Percentiles rank a stretch among this genome's conserved stretches.
These are phyloP conservation scores for Eulemur mongoz DNA, from an alignment of 2,797 vertebrate genomes.

Conservation along the genomic window DNA sequence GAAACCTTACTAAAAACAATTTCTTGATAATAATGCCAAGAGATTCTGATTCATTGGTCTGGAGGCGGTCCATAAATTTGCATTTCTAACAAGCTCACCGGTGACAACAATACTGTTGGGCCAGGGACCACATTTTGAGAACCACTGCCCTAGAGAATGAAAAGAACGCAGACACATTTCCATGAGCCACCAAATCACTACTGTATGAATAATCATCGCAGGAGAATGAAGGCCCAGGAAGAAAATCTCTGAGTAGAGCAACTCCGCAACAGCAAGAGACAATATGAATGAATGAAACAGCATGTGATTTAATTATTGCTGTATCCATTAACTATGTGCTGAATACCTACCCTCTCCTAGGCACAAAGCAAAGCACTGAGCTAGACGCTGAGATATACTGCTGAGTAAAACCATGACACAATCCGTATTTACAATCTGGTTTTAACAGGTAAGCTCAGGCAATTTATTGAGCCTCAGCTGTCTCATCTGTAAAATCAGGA, in stretches of 20 bases:
- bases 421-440: not conserved
- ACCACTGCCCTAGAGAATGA: not conserved
- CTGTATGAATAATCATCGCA: not conserved
- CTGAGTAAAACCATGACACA: not conserved
- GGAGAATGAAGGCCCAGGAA: not conserved
- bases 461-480: not conserved
- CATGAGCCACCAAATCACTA: not conserved
- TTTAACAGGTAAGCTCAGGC: not conserved
- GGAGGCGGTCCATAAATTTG: not conserved
- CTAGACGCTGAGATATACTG: not conserved
- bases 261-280: not conserved
- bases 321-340: not conserved
- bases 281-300: not conserved
- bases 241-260: not conserved
- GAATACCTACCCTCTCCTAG: not conserved
- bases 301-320: conserved; percentile 1
- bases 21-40: not conserved
- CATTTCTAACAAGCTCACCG: not conserved
- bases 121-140: not conserved
- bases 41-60: not conserved
- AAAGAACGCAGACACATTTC: not conserved
- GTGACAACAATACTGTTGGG: not conserved
- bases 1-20: conserved; percentile 17
- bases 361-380: not conserved
- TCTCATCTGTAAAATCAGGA: not conserved